phyloP scores from a whole-genome alignment of 2,888 invertebrate species.

The Polydrusus cervinus region DNA sequence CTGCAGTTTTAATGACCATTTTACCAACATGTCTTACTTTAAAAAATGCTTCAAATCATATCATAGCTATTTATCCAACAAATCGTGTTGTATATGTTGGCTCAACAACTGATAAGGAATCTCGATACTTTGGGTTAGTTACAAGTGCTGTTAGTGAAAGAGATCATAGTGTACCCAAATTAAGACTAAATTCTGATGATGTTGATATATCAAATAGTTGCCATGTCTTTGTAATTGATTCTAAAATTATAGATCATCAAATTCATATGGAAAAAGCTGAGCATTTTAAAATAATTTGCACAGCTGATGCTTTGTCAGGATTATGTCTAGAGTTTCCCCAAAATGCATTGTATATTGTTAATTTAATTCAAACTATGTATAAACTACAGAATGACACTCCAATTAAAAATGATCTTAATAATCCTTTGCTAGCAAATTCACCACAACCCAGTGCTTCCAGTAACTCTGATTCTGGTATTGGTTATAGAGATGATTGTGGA shows the following conservation, averaged over 20 bases:
- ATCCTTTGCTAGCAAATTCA: conserved; percentile 80
- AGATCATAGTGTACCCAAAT: conserved; percentile 55
- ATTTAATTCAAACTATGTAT: conserved; percentile 83
- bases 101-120: conserved; percentile 91
- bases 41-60: conserved; percentile 84
- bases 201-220: conserved; percentile 88
- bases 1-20: conserved; percentile 89
- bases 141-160: conserved; percentile 82
- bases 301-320: conserved; percentile 83
- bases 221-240: conserved; percentile 95
- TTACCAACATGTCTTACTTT: conserved; percentile 86
- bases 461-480: conserved; percentile 96
- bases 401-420: conserved; percentile 68
- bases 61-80: conserved; percentile 90
- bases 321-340: conserved; percentile 92
- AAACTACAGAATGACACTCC: conserved; percentile 72
- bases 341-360: conserved; percentile 85
- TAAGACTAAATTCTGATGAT: conserved; percentile 65
- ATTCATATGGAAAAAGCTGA: conserved; percentile 87
- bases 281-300: conserved; percentile 90
- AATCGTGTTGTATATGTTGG: conserved; percentile 92
- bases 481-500: conserved; percentile 91
- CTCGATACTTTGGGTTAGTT: conserved; percentile 93
- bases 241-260: conserved; percentile 87
- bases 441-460: conserved; percentile 93